Evolutionary conservation across 2,888 invertebrate genomes (phyloP), one percentile per base, ranked within the genome.

Genomic region (Notocelia uddmanniana): DNA sequence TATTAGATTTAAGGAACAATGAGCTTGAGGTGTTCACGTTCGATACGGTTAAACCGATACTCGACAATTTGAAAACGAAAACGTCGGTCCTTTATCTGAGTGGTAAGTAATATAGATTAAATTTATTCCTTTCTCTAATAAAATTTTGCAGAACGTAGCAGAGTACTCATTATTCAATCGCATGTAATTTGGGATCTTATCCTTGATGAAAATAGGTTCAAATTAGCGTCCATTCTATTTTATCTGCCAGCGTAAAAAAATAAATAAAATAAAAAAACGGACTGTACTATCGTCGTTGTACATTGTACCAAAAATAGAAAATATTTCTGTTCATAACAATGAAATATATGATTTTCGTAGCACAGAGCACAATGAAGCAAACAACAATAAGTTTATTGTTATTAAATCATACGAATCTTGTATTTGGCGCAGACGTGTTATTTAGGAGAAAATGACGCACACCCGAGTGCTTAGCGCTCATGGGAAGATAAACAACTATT

Each of bases 1-100:
- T 96, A 86, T 94, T 98, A 84, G 97, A 97, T 91, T 93, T 98
- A 79, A 95, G 97, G 83, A 95, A 96, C 84, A 98, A 98, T 91
- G 94, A 95, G 77, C 94, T 98, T 82, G 96, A 96, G 89, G 96
- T 96, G 75, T 94, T 98, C 83, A 96, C 96, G 73, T 95, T 95
- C 87, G 96, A 96, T 81, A 96, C 96, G 79, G 92, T 97, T 78
- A 95, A 96, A 83, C 97, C 97, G 54, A 95, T 97, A 88, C 92
- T 96, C 83, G 95, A 96, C 80, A 97, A 96, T 88, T 94, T 97
- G 86, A 96, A 96, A 83, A 83, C 88, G 84, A 92, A 90, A 80
- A 89, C 89, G 55, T 90, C 93, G 10, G 93, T 93, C 54, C 81
- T 93, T 57, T 93, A 91, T 83, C 82, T 93, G 72, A 92, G 92